Base-by-base conservation (phyloP, 2,113 vertebrate genomes). In the Rhipidura dahli region DNA sequence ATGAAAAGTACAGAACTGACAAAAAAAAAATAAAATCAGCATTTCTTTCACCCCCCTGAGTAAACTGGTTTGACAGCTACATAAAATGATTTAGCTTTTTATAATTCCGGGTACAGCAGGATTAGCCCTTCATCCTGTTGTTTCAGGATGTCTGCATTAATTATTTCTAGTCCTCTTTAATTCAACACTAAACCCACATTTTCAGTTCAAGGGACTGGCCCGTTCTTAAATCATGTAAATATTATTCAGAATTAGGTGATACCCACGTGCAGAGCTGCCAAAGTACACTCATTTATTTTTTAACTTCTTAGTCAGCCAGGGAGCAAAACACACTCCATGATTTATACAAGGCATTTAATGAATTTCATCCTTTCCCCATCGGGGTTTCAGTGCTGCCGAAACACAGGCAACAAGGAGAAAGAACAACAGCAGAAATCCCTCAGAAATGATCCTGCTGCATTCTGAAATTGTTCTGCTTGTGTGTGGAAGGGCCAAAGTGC, bases 281-380 rank as follows among this genome's bases (percentile, higher is more conserved):
- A 90, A 96, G 80, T 20, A 60, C 66, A 69, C 85, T 92, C 68
- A 82, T 94, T 93, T 92, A 93, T 83, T 96, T 94, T 92, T 96
- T 63, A 49, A 83, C 45, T 71, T 87, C 89, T 87, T 73, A 27
- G 87, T 85, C 88, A 94, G 89, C 93, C 77, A 85, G 89, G 81
- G 70, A 95, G 77, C 60, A 51, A 92, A 94, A 89, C 94, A 70
- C 86, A 70, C 86, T 37, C n/a, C 79, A 50, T 73, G 72, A 89
- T 95, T 97, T 50, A 83, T 83, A 95, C 86, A 66, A 94, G 44
- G 80, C 71, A 63, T 64, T 56, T 44, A 84, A 94, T 78, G 45
- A 89, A 90, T 83, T 95, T 94, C 77, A 44, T 91, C 82, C 90
- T 15, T 84, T 94, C 91, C 64, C 78, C 57, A 2, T 8, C 0